These are phyloP conservation scores for Zaprionus tsacasi DNA, from an alignment of 1,140 invertebrate genomes.

Conservation along the genomic window DNA sequence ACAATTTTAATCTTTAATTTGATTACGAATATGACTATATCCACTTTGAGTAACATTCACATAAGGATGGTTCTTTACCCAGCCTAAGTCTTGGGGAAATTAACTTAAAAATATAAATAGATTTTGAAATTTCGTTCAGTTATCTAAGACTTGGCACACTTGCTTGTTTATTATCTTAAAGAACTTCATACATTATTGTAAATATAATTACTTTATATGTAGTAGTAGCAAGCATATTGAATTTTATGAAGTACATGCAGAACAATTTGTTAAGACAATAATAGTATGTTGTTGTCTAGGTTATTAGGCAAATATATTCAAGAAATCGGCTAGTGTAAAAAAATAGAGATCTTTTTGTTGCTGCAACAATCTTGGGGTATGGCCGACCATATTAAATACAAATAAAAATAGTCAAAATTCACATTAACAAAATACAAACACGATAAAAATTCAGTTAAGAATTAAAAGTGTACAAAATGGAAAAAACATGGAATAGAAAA, in stretches of 20 bases:
- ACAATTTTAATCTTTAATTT: slow-evolving; percentile 6
- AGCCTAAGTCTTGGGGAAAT: not conserved
- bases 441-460: not conserved
- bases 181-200: slow-evolving; percentile 32
- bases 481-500: not conserved
- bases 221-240: slow-evolving; percentile 13
- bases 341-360: slow-evolving; percentile 10
- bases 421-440: slow-evolving; percentile 8
- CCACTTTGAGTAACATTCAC: slow-evolving; percentile 2
- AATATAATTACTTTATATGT: slow-evolving; percentile 16
- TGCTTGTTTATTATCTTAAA: slow-evolving; percentile 50
- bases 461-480: not conserved
- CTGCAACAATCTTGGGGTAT: slow-evolving; percentile 10
- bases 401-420: slow-evolving; percentile 1
- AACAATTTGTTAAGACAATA: slow-evolving; percentile 3
- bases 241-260: slow-evolving; percentile 10
- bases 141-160: slow-evolving; percentile 44
- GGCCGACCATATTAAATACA: slow-evolving; percentile 10
- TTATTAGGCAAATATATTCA: not conserved
- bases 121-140: slow-evolving; percentile 11
- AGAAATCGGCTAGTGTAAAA: slow-evolving; percentile 10
- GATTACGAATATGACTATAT: slow-evolving; percentile 6
- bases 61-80: not conserved
- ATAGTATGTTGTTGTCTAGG: no score
- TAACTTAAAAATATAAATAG: not conserved